A percentile compares a stretch with the other conserved stretches of the same genome.
phyloP scores from a whole-genome alignment of 2,888 invertebrate species.

The Taenaris catops region DNA sequence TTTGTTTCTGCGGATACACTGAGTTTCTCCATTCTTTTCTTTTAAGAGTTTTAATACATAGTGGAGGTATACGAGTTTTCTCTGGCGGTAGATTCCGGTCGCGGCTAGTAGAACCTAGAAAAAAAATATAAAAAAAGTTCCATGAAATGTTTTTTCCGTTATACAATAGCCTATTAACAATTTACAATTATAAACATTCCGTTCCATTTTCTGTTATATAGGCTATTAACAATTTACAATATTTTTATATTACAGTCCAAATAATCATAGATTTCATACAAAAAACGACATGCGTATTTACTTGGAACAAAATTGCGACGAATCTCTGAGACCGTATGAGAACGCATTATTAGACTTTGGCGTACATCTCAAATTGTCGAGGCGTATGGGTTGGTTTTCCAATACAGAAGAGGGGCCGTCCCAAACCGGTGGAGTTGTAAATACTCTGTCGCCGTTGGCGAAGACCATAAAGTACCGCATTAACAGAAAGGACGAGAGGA shows the following conservation, averaged over 20 bases:
- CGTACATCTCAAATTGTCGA: conserved; percentile 59
- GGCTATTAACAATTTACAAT: no score
- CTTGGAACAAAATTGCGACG: conserved; percentile 40
- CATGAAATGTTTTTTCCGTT: no score
- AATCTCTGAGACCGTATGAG: conserved; percentile 37
- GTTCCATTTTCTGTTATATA: no score
- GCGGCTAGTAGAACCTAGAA: no score
- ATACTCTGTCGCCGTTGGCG: conserved; percentile 42
- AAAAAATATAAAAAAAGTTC: no score
- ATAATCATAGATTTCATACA: conserved; percentile 60
- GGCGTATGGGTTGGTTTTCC: conserved; percentile 64
- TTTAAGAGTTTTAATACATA: no score
- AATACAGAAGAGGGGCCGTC: conserved; percentile 33
- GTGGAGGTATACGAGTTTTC: no score
- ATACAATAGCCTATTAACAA: no score
- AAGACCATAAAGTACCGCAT: conserved; percentile 43
- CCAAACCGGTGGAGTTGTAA: conserved; percentile 32
- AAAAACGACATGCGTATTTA: conserved; percentile 61
- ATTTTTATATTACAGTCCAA: conserved; percentile 50
- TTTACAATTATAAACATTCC: no score
- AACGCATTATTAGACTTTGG: conserved; percentile 60
- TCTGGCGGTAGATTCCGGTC: no score
- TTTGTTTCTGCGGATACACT: no score
- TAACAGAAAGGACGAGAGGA: conserved; percentile 33
- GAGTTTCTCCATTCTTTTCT: no score